Evolutionary conservation across 2,113 vertebrate genomes (phyloP).

Genomic region (Larimichthys crocea): DNA sequence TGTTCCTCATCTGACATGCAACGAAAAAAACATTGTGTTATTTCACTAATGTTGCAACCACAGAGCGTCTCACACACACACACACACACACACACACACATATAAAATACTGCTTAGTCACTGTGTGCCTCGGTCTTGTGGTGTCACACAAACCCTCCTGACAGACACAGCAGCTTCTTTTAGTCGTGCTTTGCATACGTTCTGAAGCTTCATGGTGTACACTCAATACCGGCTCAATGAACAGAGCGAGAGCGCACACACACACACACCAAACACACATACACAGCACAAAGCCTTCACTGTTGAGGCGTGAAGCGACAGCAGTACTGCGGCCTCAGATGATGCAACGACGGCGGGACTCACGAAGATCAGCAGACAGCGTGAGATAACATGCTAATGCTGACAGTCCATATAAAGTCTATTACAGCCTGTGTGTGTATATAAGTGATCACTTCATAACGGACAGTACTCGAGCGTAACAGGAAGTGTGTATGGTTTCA

Average conservation of each 20-base stretch:
- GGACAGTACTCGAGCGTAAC: background rate
- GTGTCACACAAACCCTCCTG: conserved; percentile 3
- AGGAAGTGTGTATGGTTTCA: background rate
- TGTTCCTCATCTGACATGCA: background rate
- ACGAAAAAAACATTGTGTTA: background rate
- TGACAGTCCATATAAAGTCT: background rate
- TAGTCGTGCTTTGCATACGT: background rate
- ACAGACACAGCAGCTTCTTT: conserved; percentile 21
- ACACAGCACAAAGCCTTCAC: conserved; percentile 49
- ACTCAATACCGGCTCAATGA: conserved; percentile 4
- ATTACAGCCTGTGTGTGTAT: background rate
- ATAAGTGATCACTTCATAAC: background rate
- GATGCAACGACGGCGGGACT: conserved; percentile 14
- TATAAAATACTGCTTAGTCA: conserved; percentile 47
- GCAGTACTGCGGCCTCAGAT: background rate
- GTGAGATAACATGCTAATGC: background rate
- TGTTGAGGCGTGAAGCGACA: conserved; percentile 45
- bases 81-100: conserved; percentile 23
- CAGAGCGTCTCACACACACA: background rate
- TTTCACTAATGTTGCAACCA: background rate
- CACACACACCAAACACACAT: conserved; percentile 17
- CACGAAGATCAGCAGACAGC: conserved; percentile 24
- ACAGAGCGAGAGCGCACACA: background rate
- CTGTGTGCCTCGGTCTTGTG: background rate
- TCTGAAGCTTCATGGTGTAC: background rate